Percentiles rank a stretch among this genome's conserved stretches.
Conservation (phyloP, 2,888 invertebrate genomes). For the Eudasyphora cyanicolor region DNA sequence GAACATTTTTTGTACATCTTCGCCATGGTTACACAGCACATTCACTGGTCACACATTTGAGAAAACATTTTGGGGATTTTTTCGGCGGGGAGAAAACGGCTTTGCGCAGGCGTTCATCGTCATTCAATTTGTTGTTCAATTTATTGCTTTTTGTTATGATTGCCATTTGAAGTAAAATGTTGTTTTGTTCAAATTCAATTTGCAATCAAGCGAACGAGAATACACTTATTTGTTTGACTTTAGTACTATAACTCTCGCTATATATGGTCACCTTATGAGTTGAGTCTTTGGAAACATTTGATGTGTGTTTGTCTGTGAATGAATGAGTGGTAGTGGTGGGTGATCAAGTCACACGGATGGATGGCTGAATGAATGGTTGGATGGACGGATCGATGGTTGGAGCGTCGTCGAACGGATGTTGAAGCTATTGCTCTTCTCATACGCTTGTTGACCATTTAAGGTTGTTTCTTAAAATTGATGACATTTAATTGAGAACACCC, state of each 20-base stretch:
- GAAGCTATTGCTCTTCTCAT: too few species aligned
- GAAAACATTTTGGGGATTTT: neutral
- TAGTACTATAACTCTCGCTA: slow-evolving; percentile 31
- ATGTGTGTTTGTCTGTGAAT: neutral
- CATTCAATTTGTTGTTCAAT: neutral
- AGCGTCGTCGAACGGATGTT: neutral
- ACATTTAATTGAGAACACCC: slow-evolving; percentile 43
- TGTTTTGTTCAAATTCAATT: slow-evolving; percentile 15
- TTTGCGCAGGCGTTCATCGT: slow-evolving; percentile 3
- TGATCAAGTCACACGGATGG: neutral
- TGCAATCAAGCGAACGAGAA: slow-evolving; percentile 25
- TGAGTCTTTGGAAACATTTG: neutral
- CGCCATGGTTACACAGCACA: neutral
- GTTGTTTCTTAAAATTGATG: slow-evolving; percentile 3
- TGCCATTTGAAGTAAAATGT: neutral
- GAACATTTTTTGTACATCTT: too few species aligned
- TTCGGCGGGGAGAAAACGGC: too few species aligned
- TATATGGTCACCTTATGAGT: slow-evolving; percentile 25
- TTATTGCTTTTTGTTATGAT: neutral
- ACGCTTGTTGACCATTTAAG: slow-evolving; percentile 32
- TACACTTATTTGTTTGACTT: slow-evolving; percentile 25
- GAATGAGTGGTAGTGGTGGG: neutral
- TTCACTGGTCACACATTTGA: too few species aligned
- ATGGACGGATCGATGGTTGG: slow-evolving; percentile 27
- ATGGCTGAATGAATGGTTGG: neutral